A percentile compares a stretch with the other conserved stretches of the same genome.
Conservation (phyloP, 2,888 invertebrate species). For the Polydrusus pterygomalis region DNA sequence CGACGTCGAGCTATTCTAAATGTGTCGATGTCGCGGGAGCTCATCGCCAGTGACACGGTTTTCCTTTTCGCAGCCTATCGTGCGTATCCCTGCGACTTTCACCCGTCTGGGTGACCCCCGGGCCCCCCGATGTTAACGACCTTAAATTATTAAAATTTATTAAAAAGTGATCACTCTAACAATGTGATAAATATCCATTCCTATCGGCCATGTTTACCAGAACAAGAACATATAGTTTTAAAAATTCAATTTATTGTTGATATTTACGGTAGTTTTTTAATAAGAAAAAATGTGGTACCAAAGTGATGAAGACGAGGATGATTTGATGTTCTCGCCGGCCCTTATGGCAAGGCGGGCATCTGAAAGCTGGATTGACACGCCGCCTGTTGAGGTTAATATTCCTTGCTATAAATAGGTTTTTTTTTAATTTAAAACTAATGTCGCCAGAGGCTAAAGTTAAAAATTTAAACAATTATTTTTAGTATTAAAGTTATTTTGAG, state of each 20-base stretch:
- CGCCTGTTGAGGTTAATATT: constrained; percentile 84
- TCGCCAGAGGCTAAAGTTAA: too few species aligned
- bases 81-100: constrained; percentile 18
- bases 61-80: constrained; percentile 33
- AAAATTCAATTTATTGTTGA: background rate
- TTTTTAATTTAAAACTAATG: too few species aligned
- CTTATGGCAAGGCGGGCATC: constrained; percentile 89
- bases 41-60: constrained; percentile 48
- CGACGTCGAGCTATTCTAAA: constrained; percentile 60
- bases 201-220: constrained; percentile 24
- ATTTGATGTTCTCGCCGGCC: constrained; percentile 90
- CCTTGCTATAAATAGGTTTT: constrained; percentile 13
- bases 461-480: too few species aligned
- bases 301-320: constrained; percentile 86
- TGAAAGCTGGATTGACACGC: constrained; percentile 92
- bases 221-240: constrained; percentile 10
- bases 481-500: too few species aligned
- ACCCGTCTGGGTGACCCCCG: constrained; percentile 20
- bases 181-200: constrained; percentile 38
- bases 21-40: constrained; percentile 61
- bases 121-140: constrained; percentile 19
- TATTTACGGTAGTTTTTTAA: constrained; percentile 11
- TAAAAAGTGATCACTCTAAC: constrained; percentile 17
- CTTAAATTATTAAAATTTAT: background rate
- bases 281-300: constrained; percentile 78